Evolutionary conservation across 2,888 invertebrate species (phyloP), one percentile per base, ranked within the genome.

Genomic region (Phasia obesa): DNA sequence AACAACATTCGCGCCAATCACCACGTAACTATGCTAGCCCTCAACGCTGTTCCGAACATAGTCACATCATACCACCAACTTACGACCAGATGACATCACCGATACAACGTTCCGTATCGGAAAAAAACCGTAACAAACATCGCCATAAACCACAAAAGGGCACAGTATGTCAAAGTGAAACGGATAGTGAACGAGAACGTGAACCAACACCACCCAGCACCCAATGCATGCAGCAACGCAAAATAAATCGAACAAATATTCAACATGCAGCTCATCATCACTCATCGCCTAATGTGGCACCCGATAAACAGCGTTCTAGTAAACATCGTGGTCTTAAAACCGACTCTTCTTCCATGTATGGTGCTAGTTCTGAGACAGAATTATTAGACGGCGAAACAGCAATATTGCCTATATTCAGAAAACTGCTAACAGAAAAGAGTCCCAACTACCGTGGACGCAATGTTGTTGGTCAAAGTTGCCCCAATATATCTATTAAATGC

Each of bases 401-500:
- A 84, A 97, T 97, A 86, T 92, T 97, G 87, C 97, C 97, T 15
- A 97, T 97, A 90, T 97, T 97, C 92, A 96, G 97, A 88, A 97
- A 97, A 91, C 93, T 97, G n/a, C 93, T 97, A 64, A 96, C 96
- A 3, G 97, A 97, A 89, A 93, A 97, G 84, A 96, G 96, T 88
- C 93, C 94, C 85, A 93, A 94, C 85, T 94, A 94, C 86, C 88
- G 91, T 6, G 91, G 91, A 3, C 90, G 91, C 57, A 91, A 88
- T 84, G 88, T 89, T 31, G 91, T 92, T 86, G 96, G 97, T 74
- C 95, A 97, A 86, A 97, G 97, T 88, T 97, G 97, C 91, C 97
- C 97, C 31, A 97, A 97, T 93, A 97, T 97, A 92, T 97, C 97
- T 84, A 97, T 98, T 88, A 97, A 97, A 92, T 97, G 97, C 93